Conservation (phyloP, 2,797 vertebrate species). For the Lophotriccus pileatus region DNA sequence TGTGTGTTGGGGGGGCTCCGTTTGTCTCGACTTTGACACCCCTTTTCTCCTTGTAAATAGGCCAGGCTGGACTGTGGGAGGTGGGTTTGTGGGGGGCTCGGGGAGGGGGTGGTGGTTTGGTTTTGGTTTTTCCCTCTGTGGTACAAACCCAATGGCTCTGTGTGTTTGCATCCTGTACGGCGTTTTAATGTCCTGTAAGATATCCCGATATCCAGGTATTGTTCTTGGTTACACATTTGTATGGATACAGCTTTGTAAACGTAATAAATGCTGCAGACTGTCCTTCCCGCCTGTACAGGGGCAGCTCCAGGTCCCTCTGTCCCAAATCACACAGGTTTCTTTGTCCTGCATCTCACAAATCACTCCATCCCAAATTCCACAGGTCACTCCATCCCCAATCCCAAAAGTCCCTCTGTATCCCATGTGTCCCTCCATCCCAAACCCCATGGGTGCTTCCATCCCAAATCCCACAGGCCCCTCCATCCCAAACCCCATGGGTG, state of each 20-base stretch:
- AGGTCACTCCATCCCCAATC: neutral
- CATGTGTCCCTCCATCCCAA: neutral
- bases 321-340: neutral
- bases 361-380: too few relatives aligned
- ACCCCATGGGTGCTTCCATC: neutral
- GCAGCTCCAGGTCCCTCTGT: neutral
- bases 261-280: constrained; percentile 72
- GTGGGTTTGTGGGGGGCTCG: neutral
- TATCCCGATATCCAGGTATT: constrained; percentile 38
- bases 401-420: neutral
- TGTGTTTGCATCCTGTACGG: constrained; percentile 58
- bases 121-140: neutral
- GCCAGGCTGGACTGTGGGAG: neutral
- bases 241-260: constrained; percentile 65
- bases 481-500: neutral
- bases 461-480: neutral
- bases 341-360: neutral
- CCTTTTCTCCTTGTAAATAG: constrained; percentile 52
- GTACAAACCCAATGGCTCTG: constrained; percentile 21
- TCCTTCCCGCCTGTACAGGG: neutral
- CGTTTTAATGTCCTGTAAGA: constrained; percentile 66
- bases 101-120: neutral
- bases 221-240: constrained; percentile 57
- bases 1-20: neutral
- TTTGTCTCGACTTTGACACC: neutral